A percentile compares a stretch with the other conserved stretches of the same genome.
These are phyloP conservation scores for Caenorhabditis remanei DNA, from an alignment of 1,140 invertebrate genomes.

Conservation along the genomic window DNA sequence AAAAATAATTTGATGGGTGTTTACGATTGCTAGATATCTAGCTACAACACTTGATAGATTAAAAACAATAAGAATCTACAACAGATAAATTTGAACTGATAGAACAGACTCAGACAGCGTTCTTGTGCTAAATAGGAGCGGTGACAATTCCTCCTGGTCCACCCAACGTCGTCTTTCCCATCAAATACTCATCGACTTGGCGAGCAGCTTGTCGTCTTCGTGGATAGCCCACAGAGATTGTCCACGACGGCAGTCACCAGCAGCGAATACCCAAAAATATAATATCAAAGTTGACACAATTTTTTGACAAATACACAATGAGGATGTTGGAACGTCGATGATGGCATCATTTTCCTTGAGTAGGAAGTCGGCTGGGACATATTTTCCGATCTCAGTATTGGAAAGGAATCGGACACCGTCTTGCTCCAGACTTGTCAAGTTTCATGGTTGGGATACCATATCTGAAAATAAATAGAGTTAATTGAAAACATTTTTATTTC, in stretches of 20 bases:
- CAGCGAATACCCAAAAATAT: conserved; percentile 84
- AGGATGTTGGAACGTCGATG: conserved; percentile 91
- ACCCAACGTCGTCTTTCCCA: conserved; percentile 85
- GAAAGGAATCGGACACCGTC: conserved; percentile 94
- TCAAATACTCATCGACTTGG: conserved; percentile 87
- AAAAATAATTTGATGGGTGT: not conserved
- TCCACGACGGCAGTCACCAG: conserved; percentile 95
- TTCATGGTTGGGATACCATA: conserved; percentile 92
- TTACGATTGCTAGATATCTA: not conserved
- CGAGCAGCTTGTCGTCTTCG: conserved; percentile 96
- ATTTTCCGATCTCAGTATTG: conserved; percentile 90
- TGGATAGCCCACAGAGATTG: conserved; percentile 97
- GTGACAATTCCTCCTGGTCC: conserved; percentile 89
- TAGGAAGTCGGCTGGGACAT: conserved; percentile 86
- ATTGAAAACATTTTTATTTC: not conserved
- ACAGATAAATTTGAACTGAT: too few relatives aligned
- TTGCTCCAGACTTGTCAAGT: conserved; percentile 82
- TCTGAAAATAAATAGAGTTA: conserved; percentile 77
- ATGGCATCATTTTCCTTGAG: conserved; percentile 87
- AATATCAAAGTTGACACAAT: not conserved
- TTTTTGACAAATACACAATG: too few relatives aligned
- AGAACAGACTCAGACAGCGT: not conserved
- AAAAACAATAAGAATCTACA: not conserved
- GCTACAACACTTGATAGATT: not conserved
- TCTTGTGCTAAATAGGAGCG: conserved; percentile 56